phyloP scores from a whole-genome alignment of 2,888 invertebrate species.

The Cremastinae sp. region DNA sequence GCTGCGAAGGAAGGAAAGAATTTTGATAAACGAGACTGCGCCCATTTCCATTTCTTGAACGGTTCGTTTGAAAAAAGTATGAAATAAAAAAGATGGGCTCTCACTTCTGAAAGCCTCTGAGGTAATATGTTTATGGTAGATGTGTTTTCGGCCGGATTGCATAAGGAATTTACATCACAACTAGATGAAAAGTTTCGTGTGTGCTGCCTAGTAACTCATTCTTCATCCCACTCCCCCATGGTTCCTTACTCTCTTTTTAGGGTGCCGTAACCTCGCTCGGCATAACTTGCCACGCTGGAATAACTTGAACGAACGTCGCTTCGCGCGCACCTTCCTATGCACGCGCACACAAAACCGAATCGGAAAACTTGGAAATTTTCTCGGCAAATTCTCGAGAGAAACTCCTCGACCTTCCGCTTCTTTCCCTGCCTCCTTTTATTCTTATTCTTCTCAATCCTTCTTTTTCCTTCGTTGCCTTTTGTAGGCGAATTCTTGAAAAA shows the following conservation, averaged over 20 bases:
- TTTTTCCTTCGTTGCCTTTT: neutral
- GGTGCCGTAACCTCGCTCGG: conserved; percentile 44
- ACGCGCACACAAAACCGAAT: conserved; percentile 58
- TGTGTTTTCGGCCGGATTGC: conserved; percentile 60
- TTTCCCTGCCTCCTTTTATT: conserved; percentile 1
- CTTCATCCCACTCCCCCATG: conserved; percentile 41
- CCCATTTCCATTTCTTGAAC: conserved; percentile 45
- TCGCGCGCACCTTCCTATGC: conserved; percentile 36
- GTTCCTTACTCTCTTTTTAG: conserved; percentile 11
- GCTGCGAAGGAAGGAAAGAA: conserved; percentile 26
- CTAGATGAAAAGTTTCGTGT: conserved; percentile 61
- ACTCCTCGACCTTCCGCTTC: conserved; percentile 31
- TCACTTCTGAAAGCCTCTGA: conserved; percentile 43
- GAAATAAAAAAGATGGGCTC: conserved; percentile 17
- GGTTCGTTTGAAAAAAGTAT: conserved; percentile 13
- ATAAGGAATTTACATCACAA: conserved; percentile 64
- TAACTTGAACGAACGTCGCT: conserved; percentile 56
- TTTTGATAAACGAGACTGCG: conserved; percentile 44
- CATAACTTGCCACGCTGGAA: conserved; percentile 54
- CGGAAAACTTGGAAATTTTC: conserved; percentile 61
- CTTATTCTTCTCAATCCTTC: conserved; percentile 1
- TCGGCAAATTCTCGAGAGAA: conserved; percentile 45
- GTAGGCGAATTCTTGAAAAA: too few relatives aligned
- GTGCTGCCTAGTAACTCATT: conserved; percentile 61
- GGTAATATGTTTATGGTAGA: conserved; percentile 63